A percentile compares a stretch with the other conserved stretches of the same genome.
Conservation (phyloP, 2,888 invertebrate species). For the Allolobophora icterica region DNA sequence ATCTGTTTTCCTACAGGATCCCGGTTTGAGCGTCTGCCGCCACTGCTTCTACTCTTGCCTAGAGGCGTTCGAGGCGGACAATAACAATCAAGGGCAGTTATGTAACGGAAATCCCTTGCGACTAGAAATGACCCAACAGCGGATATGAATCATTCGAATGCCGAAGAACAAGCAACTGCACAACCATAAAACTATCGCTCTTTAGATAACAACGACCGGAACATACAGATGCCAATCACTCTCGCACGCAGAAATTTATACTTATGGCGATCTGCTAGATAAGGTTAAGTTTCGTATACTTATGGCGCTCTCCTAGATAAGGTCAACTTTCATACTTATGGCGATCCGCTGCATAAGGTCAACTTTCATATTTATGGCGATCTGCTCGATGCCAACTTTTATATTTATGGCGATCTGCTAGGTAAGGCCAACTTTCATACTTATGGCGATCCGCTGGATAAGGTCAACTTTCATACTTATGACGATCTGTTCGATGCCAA, state of each 20-base stretch:
- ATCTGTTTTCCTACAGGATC: neutral
- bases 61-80: neutral
- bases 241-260: neutral
- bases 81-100: neutral
- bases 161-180: too few species aligned
- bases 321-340: too few species aligned
- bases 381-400: too few species aligned
- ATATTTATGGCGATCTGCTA: too few species aligned
- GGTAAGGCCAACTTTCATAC: too few species aligned
- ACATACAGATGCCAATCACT: neutral
- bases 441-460: too few species aligned
- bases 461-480: neutral
- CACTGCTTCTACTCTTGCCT: neutral
- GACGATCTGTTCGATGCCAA: neutral
- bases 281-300: too few species aligned
- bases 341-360: too few species aligned
- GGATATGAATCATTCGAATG: neutral
- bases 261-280: neutral
- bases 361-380: too few species aligned
- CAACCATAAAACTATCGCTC: neutral
- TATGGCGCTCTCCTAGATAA: too few species aligned
- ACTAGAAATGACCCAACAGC: slow-evolving; percentile 6
- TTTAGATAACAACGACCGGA: too few species aligned
- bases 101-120: neutral
- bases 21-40: neutral